Evolutionary conservation across 2,888 invertebrate genomes (phyloP).

Genomic region (Branchipolynoe longqiensis): DNA sequence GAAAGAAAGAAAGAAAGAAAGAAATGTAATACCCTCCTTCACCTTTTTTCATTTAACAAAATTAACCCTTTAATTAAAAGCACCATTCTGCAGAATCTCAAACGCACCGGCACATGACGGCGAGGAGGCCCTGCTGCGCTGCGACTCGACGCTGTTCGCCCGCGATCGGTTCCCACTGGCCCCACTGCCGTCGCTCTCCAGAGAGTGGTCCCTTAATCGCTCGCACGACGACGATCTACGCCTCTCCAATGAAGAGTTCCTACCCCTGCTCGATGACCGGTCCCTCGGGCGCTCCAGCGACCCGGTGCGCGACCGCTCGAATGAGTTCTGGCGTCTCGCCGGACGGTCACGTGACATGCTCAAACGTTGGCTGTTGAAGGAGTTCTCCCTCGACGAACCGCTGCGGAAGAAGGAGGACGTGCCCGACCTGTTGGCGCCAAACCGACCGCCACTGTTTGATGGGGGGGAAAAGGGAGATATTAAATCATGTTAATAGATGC

Average conservation of each 20-base stretch:
- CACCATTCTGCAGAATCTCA: not conserved
- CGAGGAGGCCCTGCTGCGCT: constrained; percentile 44
- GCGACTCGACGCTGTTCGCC: constrained; percentile 23
- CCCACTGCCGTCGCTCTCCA: constrained; percentile 38
- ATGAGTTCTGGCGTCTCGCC: constrained; percentile 18
- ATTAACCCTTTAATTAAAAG: too few relatives aligned
- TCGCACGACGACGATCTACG: constrained; percentile 68
- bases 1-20: too few relatives aligned
- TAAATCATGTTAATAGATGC: too few relatives aligned
- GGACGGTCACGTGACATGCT: constrained; percentile 4
- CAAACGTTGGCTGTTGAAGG: constrained; percentile 40
- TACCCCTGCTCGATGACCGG: constrained; percentile 56
- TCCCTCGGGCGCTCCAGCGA: not conserved
- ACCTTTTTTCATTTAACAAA: too few relatives aligned
- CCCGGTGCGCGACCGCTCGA: constrained; percentile 11
- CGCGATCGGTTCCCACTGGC: constrained; percentile 13
- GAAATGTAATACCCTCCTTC: too few relatives aligned
- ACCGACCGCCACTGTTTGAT: not conserved
- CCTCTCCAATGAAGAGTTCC: constrained; percentile 61
- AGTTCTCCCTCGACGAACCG: constrained; percentile 54
- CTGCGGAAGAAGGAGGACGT: constrained; percentile 11
- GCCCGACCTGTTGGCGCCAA: not conserved
- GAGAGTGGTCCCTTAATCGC: constrained; percentile 13
- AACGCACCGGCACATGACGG: constrained; percentile 55
- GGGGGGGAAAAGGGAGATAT: too few relatives aligned